Evolutionary conservation across 2,797 vertebrate species (phyloP).

Genomic region (Streptopelia turtur): DNA sequence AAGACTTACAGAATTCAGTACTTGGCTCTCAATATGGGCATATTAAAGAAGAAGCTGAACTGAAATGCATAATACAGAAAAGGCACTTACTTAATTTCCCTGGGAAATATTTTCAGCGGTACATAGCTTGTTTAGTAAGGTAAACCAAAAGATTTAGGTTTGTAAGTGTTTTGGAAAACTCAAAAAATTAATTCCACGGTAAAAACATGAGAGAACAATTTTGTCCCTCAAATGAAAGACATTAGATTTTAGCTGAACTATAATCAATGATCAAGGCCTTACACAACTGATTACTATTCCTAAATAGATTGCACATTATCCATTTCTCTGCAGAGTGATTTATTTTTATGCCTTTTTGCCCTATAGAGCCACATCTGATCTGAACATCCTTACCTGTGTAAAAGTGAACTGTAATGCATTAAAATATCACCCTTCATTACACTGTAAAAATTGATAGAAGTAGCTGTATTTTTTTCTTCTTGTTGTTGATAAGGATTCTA

Average conservation of each 20-base stretch:
- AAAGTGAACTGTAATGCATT: not conserved
- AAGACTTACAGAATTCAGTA: not conserved
- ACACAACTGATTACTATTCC: not conserved
- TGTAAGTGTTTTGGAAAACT: not conserved
- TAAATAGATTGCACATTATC: not conserved
- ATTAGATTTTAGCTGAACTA: constrained; percentile 35
- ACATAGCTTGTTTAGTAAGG: not conserved
- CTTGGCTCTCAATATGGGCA: not conserved
- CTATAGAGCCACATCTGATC: not conserved
- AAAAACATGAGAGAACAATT: not conserved
- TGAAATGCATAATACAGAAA: not conserved
- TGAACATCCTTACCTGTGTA: constrained; percentile 15
- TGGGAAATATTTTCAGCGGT: not conserved
- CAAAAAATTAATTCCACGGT: not conserved
- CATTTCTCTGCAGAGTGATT: not conserved
- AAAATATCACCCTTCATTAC: not conserved
- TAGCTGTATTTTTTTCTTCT: fast-evolving
- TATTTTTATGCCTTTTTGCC: constrained; percentile 11
- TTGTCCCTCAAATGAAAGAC: not conserved
- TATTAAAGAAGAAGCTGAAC: not conserved
- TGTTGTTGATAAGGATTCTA: not conserved
- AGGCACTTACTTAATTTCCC: not conserved
- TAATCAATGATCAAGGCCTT: not conserved
- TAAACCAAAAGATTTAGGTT: not conserved
- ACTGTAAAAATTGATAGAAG: not conserved